Evolutionary conservation across 2,888 invertebrate species (phyloP), one percentile per base, ranked within the genome.

Genomic region (Azorinus chamasolen): DNA sequence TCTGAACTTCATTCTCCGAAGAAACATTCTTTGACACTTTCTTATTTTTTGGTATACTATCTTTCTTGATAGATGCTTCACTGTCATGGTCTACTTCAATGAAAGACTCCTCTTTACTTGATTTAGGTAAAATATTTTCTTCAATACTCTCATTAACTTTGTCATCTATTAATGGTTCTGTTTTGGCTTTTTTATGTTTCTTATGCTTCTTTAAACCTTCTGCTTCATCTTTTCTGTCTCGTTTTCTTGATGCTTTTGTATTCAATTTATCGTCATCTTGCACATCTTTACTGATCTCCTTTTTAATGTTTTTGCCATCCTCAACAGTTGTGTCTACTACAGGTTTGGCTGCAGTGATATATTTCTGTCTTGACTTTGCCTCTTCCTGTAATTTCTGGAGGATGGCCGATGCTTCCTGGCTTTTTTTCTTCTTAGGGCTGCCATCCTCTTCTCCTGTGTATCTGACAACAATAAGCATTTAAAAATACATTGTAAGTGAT

Each of bases 371-470:
- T 39, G 65, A 71, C 25, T 85, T 76, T 18, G 84, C 86, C n/a
- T 85, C 82, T 43, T 68, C 61, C 64, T 86, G 66, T 25, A 85
- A 70, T 46, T 79, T 81, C 51, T 83, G 48, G 2, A 86, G 65
- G 20, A 85, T 83, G 22, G 65, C 45, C 51, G 61, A 51, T 18
- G 85, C 75, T 48, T 74, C 65, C 25, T 53, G 18, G 2, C 54
- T 61, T 51, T 70, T 46, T 43, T 61, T 46, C n/a, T 57, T 57
- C n/a, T 57, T 57, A 27, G 22, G 27, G 14, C 48, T 63, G 22
- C 81, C 75, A 27, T 69, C 77, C 39, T 77, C 74, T 14, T 82
- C 82, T 39, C 84, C 85, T 45, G 80, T 65, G 55, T 83, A 85
- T 59, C 85, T 85, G 58, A 57, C 66, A 68, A 48, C n/a, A n/a